These are phyloP conservation scores for Diadegma fenestrale DNA, from an alignment of 2,888 invertebrate genomes.

Conservation along the genomic window DNA sequence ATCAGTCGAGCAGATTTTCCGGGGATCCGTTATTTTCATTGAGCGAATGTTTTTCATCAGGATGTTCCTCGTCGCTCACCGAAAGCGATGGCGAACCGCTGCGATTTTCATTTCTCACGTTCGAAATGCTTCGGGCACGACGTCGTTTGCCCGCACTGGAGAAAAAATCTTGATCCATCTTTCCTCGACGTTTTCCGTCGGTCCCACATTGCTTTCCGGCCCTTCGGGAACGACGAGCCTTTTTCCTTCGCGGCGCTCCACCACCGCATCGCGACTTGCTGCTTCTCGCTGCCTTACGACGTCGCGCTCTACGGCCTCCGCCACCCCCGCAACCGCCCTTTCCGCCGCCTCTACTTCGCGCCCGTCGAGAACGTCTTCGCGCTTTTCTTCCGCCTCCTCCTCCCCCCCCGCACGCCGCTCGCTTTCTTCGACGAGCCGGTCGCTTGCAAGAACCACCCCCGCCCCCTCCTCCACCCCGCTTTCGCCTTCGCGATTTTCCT, in stretches of 20 bases:
- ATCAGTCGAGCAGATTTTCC: constrained; percentile 57
- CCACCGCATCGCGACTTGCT: constrained; percentile 18
- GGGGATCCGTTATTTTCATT: constrained; percentile 33
- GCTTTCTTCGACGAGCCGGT: constrained; percentile 12
- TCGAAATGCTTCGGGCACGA: constrained; percentile 34
- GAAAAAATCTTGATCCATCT: constrained; percentile 19
- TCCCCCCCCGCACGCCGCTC: constrained; percentile 12
- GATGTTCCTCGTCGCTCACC: constrained; percentile 51
- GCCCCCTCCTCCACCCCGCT: constrained; percentile 31
- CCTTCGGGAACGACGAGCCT: constrained; percentile 2
- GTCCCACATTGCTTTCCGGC: constrained; percentile 49
- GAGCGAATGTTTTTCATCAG: constrained; percentile 33
- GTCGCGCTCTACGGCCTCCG: constrained; percentile 46
- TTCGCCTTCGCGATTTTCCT: constrained; percentile 46
- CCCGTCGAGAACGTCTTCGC: constrained; percentile 30
- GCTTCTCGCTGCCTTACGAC: constrained; percentile 32
- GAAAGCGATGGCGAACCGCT: constrained; percentile 64
- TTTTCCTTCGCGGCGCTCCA: not conserved
- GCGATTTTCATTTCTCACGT: constrained; percentile 34
- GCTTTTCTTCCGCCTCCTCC: constrained; percentile 37
- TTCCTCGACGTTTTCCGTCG: not conserved
- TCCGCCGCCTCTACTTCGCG: constrained; percentile 22
- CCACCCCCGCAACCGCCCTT: constrained; percentile 24
- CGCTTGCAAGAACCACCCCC: constrained; percentile 17
- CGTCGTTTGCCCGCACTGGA: not conserved